Conservation (phyloP, 1,140 invertebrate genomes). For the Pectinophora gossypiella region DNA sequence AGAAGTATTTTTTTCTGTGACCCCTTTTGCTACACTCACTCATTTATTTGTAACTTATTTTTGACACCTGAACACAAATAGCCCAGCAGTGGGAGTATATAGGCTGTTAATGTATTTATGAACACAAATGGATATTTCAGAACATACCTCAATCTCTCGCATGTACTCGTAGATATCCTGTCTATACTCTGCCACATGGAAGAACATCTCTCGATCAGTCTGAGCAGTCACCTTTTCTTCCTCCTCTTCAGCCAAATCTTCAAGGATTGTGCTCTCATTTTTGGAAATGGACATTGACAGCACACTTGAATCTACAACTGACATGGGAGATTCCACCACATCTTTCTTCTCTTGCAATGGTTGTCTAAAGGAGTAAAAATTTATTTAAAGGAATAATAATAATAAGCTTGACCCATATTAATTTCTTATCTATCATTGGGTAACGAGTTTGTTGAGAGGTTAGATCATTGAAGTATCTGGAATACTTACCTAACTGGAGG, state of each 20-base stretch:
- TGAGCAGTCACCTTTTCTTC: constrained; percentile 58
- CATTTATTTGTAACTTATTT: too few species aligned
- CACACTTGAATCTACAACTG: constrained; percentile 58
- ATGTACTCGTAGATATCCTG: constrained; percentile 90
- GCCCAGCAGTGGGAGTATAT: too few species aligned
- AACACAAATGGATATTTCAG: too few species aligned
- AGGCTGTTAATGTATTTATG: too few species aligned
- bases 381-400: too few species aligned
- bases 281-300: constrained; percentile 63
- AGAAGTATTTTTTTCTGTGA: too few species aligned
- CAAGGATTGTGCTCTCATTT: constrained; percentile 53
- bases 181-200: constrained; percentile 85
- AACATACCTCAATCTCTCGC: constrained; percentile 83
- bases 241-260: constrained; percentile 43
- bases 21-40: too few species aligned
- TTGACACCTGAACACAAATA: too few species aligned
- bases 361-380: constrained; percentile 23
- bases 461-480: too few species aligned
- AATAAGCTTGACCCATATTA: too few species aligned
- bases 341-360: constrained; percentile 63
- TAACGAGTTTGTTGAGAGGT: too few species aligned
- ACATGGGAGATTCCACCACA: constrained; percentile 67
- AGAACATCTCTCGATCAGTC: constrained; percentile 74
- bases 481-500: constrained; percentile 35
- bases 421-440: too few species aligned